Evolutionary conservation across 1,140 invertebrate genomes (phyloP).

Genomic region (Prorops nasuta): DNA sequence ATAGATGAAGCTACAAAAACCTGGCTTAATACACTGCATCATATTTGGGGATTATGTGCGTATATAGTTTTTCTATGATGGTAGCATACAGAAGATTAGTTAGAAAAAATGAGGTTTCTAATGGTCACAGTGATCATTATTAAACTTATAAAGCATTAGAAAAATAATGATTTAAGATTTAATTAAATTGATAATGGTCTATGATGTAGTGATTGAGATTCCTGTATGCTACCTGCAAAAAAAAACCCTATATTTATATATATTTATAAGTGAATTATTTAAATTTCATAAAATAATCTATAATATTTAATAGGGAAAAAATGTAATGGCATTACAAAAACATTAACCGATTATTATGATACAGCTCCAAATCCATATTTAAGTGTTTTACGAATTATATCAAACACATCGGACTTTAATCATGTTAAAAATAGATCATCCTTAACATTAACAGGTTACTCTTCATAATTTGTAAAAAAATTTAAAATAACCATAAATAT

Average conservation of each 20-base stretch:
- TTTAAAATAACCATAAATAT: background rate
- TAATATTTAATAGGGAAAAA: slow-evolving; percentile 63
- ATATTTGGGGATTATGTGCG: slow-evolving; percentile 43
- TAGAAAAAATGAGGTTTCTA: background rate
- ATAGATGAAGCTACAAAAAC: slow-evolving; percentile 40
- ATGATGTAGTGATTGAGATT: no score
- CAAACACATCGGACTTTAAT: slow-evolving; percentile 61
- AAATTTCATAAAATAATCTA: no score
- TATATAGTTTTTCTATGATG: no score
- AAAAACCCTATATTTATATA: slow-evolving; percentile 4
- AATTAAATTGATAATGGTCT: no score
- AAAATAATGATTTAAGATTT: no score
- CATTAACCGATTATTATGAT: slow-evolving; percentile 55
- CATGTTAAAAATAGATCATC: slow-evolving; percentile 58
- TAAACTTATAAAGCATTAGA: slow-evolving; percentile 1
- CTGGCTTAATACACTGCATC: slow-evolving; percentile 39
- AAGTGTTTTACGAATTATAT: slow-evolving; percentile 57
- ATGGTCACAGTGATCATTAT: background rate
- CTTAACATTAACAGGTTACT: slow-evolving; percentile 54
- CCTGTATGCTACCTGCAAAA: no score
- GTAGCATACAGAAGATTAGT: no score
- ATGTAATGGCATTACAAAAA: slow-evolving; percentile 54
- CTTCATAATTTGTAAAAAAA: background rate
- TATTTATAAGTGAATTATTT: slow-evolving; percentile 10
- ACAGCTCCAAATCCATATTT: slow-evolving; percentile 59